phyloP scores from a whole-genome alignment of 2,113 vertebrate species.

The Carassius carassius region DNA sequence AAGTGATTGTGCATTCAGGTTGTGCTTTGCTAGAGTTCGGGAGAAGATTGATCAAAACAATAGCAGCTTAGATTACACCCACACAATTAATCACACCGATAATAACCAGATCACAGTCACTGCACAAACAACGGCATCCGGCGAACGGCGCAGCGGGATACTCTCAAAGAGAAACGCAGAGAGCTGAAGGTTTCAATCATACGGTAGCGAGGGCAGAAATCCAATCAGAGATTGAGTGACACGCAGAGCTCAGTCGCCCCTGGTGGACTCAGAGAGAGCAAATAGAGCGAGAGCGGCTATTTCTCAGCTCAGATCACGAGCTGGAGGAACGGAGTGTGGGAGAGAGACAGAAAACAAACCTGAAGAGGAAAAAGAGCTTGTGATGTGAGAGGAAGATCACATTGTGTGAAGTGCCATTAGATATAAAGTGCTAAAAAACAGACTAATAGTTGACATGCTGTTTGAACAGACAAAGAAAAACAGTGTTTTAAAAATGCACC shows the following conservation, averaged over 20 bases:
- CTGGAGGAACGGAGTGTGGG: not conserved
- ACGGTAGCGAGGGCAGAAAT: not conserved
- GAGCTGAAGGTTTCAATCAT: not conserved
- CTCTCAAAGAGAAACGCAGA: not conserved
- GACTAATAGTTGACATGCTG: not conserved
- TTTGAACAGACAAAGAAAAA: not conserved
- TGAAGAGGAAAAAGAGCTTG: not conserved
- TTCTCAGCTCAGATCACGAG: constrained; percentile 4
- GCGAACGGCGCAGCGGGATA: not conserved
- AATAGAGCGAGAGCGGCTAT: not conserved
- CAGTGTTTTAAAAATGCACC: too few relatives aligned
- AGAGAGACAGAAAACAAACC: not conserved
- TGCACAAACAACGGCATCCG: not conserved
- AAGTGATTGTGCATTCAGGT: constrained; percentile 11
- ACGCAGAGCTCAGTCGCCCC: not conserved
- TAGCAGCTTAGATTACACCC: constrained; percentile 1
- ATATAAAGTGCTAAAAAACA: constrained; percentile 7
- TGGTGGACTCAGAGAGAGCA: constrained; percentile 4
- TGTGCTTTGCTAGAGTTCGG: not conserved
- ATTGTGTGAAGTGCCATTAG: not conserved
- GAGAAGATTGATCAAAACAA: constrained; percentile 33
- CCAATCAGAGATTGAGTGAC: constrained; percentile 6
- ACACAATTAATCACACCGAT: not conserved
- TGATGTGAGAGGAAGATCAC: not conserved
- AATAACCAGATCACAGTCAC: constrained; percentile 8